These are phyloP conservation scores for Hydrocynus forskahlii DNA, from an alignment of 2,797 vertebrate species.

Conservation along the genomic window DNA sequence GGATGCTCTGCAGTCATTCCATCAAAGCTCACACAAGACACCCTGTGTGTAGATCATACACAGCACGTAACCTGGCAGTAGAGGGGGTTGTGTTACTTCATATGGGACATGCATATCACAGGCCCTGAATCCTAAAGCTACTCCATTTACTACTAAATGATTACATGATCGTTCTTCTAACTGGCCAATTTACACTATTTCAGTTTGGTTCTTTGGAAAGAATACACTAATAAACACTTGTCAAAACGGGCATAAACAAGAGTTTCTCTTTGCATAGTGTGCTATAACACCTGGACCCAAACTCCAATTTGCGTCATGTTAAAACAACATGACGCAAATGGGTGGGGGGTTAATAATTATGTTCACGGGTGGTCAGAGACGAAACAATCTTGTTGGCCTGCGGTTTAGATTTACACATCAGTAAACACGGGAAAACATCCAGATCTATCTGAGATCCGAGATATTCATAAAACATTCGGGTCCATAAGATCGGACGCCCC, in stretches of 20 bases:
- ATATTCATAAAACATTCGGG: too few species aligned
- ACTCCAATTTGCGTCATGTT: not conserved
- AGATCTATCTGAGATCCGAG: too few species aligned
- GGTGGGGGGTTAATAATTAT: too few species aligned
- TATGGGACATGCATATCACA: not conserved
- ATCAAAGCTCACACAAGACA: slow-evolving; percentile 3
- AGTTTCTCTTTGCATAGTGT: not conserved
- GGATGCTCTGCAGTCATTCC: not conserved
- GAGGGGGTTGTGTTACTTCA: not conserved
- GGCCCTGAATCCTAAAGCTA: not conserved
- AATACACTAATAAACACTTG: not conserved
- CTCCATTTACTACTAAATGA: not conserved
- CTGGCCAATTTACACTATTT: too few species aligned
- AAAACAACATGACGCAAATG: too few species aligned
- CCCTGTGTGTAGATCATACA: not conserved
- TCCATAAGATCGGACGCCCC: too few species aligned
- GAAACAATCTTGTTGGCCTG: too few species aligned
- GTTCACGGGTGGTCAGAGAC: too few species aligned
- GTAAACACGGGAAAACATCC: too few species aligned
- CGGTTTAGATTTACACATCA: too few species aligned
- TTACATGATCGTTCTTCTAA: too few species aligned
- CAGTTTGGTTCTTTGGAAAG: not conserved
- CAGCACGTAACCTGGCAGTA: not conserved
- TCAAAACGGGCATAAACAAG: not conserved
- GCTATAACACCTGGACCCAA: not conserved